These are phyloP conservation scores for Mycogona germanica DNA, from an alignment of 2,888 invertebrate genomes.

Conservation along the genomic window DNA sequence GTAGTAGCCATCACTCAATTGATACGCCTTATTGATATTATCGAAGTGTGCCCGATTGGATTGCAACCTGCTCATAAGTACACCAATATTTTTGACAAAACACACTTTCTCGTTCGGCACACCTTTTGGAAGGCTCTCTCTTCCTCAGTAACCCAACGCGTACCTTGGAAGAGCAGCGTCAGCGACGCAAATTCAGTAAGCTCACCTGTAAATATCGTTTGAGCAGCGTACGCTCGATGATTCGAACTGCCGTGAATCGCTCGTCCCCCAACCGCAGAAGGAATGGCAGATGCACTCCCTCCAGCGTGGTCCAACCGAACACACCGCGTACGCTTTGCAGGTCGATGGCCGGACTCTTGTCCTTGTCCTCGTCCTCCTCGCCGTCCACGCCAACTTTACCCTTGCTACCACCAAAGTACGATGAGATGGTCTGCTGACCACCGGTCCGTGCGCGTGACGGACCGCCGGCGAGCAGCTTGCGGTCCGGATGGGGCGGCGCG, in stretches of 20 bases:
- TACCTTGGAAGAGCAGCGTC: too few species aligned
- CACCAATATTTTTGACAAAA: too few species aligned
- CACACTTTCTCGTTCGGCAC: too few species aligned
- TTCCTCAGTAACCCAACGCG: too few species aligned
- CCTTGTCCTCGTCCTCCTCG: constrained; percentile 10
- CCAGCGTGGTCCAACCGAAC: constrained; percentile 85
- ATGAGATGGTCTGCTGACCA: constrained; percentile 2
- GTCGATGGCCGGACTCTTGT: constrained; percentile 27
- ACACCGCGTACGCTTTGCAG: constrained; percentile 40
- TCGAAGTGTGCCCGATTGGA: too few species aligned
- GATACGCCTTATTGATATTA: too few species aligned
- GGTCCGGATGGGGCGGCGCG: not conserved
- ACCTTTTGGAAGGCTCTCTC: too few species aligned
- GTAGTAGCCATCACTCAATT: too few species aligned
- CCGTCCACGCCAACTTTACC: not conserved
- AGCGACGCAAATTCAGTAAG: too few species aligned
- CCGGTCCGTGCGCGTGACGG: too few species aligned
- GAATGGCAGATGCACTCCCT: constrained; percentile 58
- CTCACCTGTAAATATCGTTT: constrained; percentile 82
- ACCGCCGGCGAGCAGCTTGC: not conserved
- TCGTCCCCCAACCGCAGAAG: constrained; percentile 48
- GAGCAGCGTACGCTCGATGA: constrained; percentile 75
- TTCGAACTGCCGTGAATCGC: constrained; percentile 76
- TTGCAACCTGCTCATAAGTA: too few species aligned
- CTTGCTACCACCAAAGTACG: not conserved